These are phyloP conservation scores for Buphagus erythrorhynchus DNA, from an alignment of 2,797 vertebrate genomes.

Conservation along the genomic window DNA sequence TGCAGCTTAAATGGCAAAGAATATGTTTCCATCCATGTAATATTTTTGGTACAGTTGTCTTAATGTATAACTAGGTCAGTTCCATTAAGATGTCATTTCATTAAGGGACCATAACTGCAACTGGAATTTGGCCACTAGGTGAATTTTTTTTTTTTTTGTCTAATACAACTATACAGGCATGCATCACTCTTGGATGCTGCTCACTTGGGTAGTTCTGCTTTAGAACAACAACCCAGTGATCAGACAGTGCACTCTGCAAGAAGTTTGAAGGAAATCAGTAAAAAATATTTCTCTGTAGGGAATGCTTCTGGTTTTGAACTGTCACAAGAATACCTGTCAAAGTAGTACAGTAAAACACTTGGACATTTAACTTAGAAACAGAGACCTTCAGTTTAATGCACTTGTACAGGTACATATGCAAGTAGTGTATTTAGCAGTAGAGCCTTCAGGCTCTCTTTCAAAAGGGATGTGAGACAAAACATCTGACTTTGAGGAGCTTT, in stretches of 20 bases:
- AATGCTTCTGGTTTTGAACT: not conserved
- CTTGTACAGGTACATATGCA: not conserved
- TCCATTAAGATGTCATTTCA: slow-evolving; percentile 70
- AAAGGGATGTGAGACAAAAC: not conserved
- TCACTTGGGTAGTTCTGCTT: not conserved
- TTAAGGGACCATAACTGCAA: slow-evolving; percentile 30
- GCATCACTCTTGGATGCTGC: not conserved
- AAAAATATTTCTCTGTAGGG: not conserved
- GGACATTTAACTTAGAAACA: not conserved
- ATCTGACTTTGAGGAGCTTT: not conserved
- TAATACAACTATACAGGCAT: not conserved
- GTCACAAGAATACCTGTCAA: not conserved
- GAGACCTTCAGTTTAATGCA: slow-evolving; percentile 3
- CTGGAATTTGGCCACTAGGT: slow-evolving; percentile 23
- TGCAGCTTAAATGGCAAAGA: slow-evolving; percentile 69
- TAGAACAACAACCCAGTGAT: not conserved
- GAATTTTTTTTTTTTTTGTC: not conserved
- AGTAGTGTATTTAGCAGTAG: not conserved
- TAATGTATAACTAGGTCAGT: slow-evolving; percentile 58
- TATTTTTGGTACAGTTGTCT: slow-evolving; percentile 60
- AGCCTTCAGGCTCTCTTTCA: not conserved
- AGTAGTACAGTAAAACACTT: not conserved
- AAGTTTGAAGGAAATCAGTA: not conserved
- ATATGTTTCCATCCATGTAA: slow-evolving; percentile 51
- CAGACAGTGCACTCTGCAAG: not conserved